A percentile compares a stretch with the other conserved stretches of the same genome.
Conservation (phyloP, 1,140 invertebrate species). For the Drosophila grimshawi region DNA sequence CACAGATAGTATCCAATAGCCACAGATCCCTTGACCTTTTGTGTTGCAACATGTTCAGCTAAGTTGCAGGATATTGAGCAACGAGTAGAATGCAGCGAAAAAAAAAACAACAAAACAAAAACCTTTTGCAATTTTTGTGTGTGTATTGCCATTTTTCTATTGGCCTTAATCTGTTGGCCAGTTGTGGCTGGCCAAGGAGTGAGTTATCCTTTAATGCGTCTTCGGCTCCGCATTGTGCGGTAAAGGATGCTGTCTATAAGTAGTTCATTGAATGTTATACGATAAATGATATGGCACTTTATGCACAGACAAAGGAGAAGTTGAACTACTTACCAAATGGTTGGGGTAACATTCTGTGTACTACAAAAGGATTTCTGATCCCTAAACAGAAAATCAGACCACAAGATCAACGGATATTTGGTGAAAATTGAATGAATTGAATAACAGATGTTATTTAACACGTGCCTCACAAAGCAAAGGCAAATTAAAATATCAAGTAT, state of each 20-base stretch:
- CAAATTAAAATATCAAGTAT: background rate
- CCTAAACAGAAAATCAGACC: constrained; percentile 6
- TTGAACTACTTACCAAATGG: background rate
- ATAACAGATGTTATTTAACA: constrained; percentile 14
- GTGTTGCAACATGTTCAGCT: constrained; percentile 51
- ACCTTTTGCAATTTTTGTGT: constrained; percentile 25
- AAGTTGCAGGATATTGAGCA: constrained; percentile 62
- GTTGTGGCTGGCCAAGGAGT: constrained; percentile 40
- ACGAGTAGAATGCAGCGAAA: constrained; percentile 13
- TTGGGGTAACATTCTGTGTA: background rate
- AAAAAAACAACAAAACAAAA: constrained; percentile 1
- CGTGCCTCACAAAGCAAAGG: background rate
- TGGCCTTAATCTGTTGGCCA: constrained; percentile 41
- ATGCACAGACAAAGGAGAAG: constrained; percentile 1
- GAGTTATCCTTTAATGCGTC: constrained; percentile 53
- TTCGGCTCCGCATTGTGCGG: background rate
- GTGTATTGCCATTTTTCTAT: constrained; percentile 35
- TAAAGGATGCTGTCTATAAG: constrained; percentile 32
- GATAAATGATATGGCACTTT: constrained; percentile 41
- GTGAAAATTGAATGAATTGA: background rate
- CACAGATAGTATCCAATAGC: constrained; percentile 39
- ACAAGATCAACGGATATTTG: constrained; percentile 3
- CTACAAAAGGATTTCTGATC: constrained; percentile 5
- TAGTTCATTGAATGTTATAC: constrained; percentile 20
- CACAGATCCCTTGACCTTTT: constrained; percentile 71